phyloP scores from a whole-genome alignment of 2,888 invertebrate species.

The Mimas tiliae region DNA sequence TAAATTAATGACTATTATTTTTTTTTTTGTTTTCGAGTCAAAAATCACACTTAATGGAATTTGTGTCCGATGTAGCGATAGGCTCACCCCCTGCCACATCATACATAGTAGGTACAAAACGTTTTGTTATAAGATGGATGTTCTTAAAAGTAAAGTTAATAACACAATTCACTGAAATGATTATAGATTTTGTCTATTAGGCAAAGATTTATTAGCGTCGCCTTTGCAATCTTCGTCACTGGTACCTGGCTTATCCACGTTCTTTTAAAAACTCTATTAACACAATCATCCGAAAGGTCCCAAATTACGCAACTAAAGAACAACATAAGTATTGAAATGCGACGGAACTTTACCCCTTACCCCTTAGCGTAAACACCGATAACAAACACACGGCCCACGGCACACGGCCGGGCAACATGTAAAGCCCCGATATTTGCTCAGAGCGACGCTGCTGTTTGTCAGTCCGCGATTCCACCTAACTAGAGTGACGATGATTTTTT shows the following conservation, averaged over 20 bases:
- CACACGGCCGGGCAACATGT: slow-evolving; percentile 42
- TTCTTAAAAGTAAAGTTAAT: no score
- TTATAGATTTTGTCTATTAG: no score
- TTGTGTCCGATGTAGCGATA: no score
- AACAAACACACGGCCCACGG: slow-evolving; percentile 46
- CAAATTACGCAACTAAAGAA: slow-evolving; percentile 19
- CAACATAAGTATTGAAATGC: slow-evolving; percentile 29
- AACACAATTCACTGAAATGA: no score
- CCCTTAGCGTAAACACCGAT: slow-evolving; percentile 56
- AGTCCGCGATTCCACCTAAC: slow-evolving; percentile 49
- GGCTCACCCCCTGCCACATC: no score
- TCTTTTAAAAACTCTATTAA: neutral
- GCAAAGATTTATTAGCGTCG: no score
- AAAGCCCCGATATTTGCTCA: slow-evolving; percentile 62
- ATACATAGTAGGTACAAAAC: no score
- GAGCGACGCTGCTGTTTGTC: slow-evolving; percentile 55
- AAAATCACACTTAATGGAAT: no score
- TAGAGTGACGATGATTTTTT: slow-evolving; percentile 1
- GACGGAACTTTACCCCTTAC: slow-evolving; percentile 41
- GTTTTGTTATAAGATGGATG: no score
- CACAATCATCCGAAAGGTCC: slow-evolving; percentile 3
- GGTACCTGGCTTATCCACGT: neutral
- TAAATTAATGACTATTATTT: no score
- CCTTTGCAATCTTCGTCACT: neutral
- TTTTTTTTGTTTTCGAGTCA: no score